Base-by-base conservation (phyloP, 2,888 invertebrate species). In the Andrena dorsata region DNA sequence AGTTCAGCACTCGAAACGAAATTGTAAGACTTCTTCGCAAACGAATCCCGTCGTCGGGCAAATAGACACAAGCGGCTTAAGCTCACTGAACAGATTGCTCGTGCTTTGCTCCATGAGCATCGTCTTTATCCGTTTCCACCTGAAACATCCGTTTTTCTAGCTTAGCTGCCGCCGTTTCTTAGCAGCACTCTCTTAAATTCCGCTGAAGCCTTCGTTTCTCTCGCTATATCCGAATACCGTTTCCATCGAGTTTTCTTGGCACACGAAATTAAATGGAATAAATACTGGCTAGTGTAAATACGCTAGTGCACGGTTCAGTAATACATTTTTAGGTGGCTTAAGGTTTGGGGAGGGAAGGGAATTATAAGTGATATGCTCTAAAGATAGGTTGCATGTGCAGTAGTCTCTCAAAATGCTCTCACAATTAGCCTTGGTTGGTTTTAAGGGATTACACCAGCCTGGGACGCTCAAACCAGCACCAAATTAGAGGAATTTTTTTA, bases 21-120 rank as follows among this genome's bases (percentile, higher is more conserved):
- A 66, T 78, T 72, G 82, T 75, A 68, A 74, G 74, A 74, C 74
- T 82, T 83, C 77, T 30, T 64, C 74, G 75, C 77, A 78, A 83
- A 83, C 82, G 77, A 82, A 78, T 82, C 73, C 72, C 58, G 68
- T 75, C 51, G 74, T 5, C 63, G 53, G 28, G 75, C 78, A 82
- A 83, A 83, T 83, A 82, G 80, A 81, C 83, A 82, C 68, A 78
- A 82, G 74, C 82, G 53, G 74, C 82, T 83, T 83, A 78, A 82
- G 65, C 78, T 61, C 83, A 47, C 82, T 47, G 82, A 70, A 75
- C 78, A 82, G 83, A 82, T 82, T 78, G 82, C 78, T 71, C 75
- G 70, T 16, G 56, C 58, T 5, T 47, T 41, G 60, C 69, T 80
- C 69, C 65, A 80, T 51, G 51, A 60, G 53, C 74, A 51, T 74